Base-by-base conservation (phyloP, 2,797 vertebrate species). In the Sebastes oblongus region DNA sequence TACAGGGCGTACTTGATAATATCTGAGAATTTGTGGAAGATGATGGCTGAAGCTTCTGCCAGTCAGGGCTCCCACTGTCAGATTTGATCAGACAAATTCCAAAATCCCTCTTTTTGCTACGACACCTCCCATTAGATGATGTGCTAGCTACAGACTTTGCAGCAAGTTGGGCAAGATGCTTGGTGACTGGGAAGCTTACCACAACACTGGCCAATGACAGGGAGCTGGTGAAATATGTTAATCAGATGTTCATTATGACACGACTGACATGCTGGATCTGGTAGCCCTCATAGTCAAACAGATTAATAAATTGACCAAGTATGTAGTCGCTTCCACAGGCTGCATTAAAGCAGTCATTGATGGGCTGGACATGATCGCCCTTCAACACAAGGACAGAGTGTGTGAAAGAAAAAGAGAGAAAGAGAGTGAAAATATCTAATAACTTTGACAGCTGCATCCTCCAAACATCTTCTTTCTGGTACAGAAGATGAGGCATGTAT, bases 401-500 rank as follows among this genome's bases (percentile, higher is more conserved):
- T 46, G 14, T 46, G 42, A 46, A 46, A 46, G 42, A 46, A 46
- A 39, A 1, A 46, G 29, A 29, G 29, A 13, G 36, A 39, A 6
- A 42, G 42, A 42, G 14, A 46, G 42, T 46, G 42, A 46, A 46
- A 46, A 69, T 68, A 7, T 74, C 18, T 20, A 50, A 20, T 50
- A 20, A 50, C 22, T 76, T 75, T 80, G 64, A 80, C 65, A 80
- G 42, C 64, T 55, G 34, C 12, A 13, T 76, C 39, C 18, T 74
- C 71, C 34, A 77, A 66, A 60, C 69, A 50, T 79, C 24, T 62
- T 71, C 27, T 62, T 68, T 55, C 32, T 50, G 14, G 46, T 82
- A 20, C 68, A 54, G 3, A 62, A 50, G 56, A 52, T 29, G 54
- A 42, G 14, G 18, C 36, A 30, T 61, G 60, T 74, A 54, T 32